These are phyloP conservation scores for Cinclus cinclus DNA, from an alignment of 2,113 vertebrate species.

Conservation along the genomic window DNA sequence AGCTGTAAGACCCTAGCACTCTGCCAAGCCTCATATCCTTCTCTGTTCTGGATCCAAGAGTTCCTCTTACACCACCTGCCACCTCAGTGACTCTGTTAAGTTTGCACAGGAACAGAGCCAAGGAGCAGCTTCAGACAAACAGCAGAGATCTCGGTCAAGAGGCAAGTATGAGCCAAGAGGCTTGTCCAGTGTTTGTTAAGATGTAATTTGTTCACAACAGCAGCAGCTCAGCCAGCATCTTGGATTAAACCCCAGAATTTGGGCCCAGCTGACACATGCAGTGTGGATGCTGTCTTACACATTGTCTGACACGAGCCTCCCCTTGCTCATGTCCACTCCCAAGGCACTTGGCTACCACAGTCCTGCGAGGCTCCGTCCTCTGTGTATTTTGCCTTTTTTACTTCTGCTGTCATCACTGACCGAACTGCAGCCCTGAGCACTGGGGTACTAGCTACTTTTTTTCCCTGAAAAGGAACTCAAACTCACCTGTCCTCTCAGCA, in stretches of 20 bases:
- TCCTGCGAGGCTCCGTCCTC: neutral
- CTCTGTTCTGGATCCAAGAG: neutral
- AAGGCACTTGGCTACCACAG: accelerated
- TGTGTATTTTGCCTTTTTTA: neutral
- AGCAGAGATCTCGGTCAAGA: neutral
- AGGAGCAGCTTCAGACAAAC: neutral
- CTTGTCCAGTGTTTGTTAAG: neutral
- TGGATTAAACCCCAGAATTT: neutral
- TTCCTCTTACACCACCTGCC: neutral
- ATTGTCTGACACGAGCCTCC: neutral
- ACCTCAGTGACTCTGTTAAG: neutral
- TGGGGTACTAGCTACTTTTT: neutral
- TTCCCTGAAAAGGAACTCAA: neutral
- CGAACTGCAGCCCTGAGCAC: neutral
- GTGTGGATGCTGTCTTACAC: neutral
- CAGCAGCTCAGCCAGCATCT: neutral
- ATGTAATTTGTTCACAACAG: neutral
- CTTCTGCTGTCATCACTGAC: neutral
- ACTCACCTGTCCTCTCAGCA: neutral
- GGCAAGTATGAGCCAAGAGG: neutral
- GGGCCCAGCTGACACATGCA: neutral
- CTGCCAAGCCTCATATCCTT: neutral
- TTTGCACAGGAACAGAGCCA: slow-evolving; percentile 16
- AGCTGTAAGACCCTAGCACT: neutral
- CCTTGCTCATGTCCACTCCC: neutral